Percentiles rank a stretch among this genome's conserved stretches.
Evolutionary conservation across 1,140 invertebrate species (phyloP).

Genomic region (Diorhabda sublineata): DNA sequence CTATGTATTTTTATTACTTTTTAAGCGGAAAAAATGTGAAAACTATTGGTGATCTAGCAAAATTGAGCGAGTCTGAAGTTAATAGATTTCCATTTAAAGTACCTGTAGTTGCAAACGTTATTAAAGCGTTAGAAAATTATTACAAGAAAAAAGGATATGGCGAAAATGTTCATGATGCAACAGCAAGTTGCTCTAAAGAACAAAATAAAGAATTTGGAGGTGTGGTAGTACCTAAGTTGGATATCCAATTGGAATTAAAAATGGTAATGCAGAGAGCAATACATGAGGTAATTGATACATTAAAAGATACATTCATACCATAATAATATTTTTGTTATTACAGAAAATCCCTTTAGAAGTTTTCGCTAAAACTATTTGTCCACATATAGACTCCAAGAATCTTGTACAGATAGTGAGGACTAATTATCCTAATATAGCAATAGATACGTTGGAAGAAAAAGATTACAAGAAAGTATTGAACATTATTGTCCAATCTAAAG

Average conservation of each 20-base stretch:
- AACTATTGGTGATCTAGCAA: conserved; percentile 49
- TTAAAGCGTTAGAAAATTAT: conserved; percentile 28
- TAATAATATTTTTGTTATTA: conserved; percentile 18
- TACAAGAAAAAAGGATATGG: conserved; percentile 18
- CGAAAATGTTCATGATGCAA: not conserved
- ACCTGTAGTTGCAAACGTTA: conserved; percentile 24
- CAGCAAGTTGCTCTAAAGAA: not conserved
- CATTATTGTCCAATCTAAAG: conserved; percentile 20
- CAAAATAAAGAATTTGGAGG: not conserved
- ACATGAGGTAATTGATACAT: conserved; percentile 21
- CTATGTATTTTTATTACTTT: not conserved
- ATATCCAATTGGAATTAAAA: conserved; percentile 18
- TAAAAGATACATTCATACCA: not conserved
- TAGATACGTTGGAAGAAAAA: conserved; percentile 21
- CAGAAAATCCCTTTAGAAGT: conserved; percentile 24
- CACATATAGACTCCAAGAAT: conserved; percentile 16
- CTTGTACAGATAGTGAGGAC: conserved; percentile 18
- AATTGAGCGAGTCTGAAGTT: conserved; percentile 50
- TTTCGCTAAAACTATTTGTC: conserved; percentile 17
- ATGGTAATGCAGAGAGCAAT: conserved; percentile 21
- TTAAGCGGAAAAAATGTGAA: not conserved
- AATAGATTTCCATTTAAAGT: conserved; percentile 50
- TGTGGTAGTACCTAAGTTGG: conserved; percentile 7
- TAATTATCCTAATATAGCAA: conserved; percentile 12
- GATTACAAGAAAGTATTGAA: conserved; percentile 17